Evolutionary conservation across 2,113 vertebrate species (phyloP), one percentile per base, ranked within the genome.

Genomic region (Poicephalus meyeri): DNA sequence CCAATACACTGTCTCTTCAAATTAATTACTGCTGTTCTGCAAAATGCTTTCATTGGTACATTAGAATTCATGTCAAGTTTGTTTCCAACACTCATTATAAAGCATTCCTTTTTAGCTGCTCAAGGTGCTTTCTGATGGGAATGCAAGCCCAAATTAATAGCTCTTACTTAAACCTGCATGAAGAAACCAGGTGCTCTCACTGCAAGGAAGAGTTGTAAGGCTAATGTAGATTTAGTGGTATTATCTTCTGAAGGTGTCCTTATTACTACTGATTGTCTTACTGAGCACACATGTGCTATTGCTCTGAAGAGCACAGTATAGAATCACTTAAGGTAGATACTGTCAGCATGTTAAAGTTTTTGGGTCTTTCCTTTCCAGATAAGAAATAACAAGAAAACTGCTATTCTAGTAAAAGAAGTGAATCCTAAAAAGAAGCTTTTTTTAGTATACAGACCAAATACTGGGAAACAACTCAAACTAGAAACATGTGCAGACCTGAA

Each of bases 381-480:
- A 98, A 98, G 99, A 91, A 99, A 99, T 97, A 99, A 99, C 97
- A 99, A 99, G 97, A 99, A 99, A 97, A 99, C 99, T 0, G 98
- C 99, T 73, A 99, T 99, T 74, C 97, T 99, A 92, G 98, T 99
- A 31, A 99, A 99, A 97, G 99, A 99, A 97, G 98, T 99, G 86
- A 99, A 99, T 94, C 97, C 98, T 78, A 99, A 99, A 97, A 99
- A 99, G 99, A 99, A 98, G 91, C 98, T 99, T 88, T 99, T 99
- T 97, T 98, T 99, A 97, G 98, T 99, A 39, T 98, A 99, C 97
- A 98, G 99, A 97, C 99, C 99, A 87, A 99, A 99, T 98, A 99
- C 99, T 16, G 99, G 99, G 88, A 98, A 99, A 71, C 99, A 99
- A 91, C 98, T 99, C 80, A 99, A 99, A 96, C 97, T 99, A 96